A percentile compares a stretch with the other conserved stretches of the same genome.
These are phyloP conservation scores for Danio tinwini DNA, from an alignment of 2,797 vertebrate species.

Conservation along the genomic window DNA sequence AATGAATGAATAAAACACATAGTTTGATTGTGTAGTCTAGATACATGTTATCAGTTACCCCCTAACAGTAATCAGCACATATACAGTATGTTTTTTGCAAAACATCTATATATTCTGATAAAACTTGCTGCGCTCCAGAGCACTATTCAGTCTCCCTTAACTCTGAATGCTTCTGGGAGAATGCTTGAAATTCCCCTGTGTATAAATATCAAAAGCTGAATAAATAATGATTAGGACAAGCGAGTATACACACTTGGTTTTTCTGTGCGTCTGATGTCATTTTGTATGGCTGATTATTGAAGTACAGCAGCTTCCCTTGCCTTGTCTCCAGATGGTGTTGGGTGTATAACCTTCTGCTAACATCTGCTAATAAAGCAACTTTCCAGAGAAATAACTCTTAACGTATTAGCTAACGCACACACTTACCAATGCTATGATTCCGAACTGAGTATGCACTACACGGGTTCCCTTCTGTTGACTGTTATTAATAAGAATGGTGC, in stretches of 20 bases:
- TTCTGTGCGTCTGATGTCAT: conserved; percentile 32
- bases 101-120: too few relatives aligned
- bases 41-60: too few relatives aligned
- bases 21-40: too few relatives aligned
- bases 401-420: background rate
- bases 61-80: too few relatives aligned
- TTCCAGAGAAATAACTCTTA: conserved; percentile 19
- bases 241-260: background rate
- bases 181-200: conserved; percentile 3
- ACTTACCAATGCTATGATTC: background rate
- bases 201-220: conserved; percentile 15
- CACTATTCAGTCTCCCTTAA: background rate
- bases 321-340: conserved; percentile 38
- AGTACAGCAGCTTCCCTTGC: conserved; percentile 5
- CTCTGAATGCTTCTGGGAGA: background rate
- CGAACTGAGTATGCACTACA: background rate
- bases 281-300: conserved; percentile 18
- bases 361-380: conserved; percentile 40
- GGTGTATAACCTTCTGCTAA: conserved; percentile 29
- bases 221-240: conserved; percentile 10
- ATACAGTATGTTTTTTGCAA: too few relatives aligned
- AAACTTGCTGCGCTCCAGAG: background rate
- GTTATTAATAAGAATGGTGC: background rate
- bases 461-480: conserved; percentile 11
- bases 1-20: too few relatives aligned